phyloP scores from a whole-genome alignment of 2,113 vertebrate genomes.

The Ictidomys tridecemlineatus region DNA sequence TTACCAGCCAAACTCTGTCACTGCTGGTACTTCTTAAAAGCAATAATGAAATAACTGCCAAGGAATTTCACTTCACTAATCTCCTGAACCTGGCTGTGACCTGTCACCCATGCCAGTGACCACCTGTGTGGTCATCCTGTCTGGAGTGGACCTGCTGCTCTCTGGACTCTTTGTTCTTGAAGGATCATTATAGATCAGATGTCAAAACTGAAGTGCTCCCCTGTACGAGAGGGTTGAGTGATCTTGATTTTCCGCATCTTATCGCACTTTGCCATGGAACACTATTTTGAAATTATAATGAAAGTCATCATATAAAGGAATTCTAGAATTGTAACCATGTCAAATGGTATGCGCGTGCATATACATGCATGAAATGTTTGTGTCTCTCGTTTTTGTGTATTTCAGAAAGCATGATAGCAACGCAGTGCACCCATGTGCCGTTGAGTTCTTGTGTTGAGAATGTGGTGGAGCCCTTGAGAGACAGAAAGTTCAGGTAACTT shows the following conservation, averaged over 20 bases:
- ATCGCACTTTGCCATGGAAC: not conserved
- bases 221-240: not conserved
- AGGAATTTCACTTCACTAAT: not conserved
- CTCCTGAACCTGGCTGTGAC: not conserved
- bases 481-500: slow-evolving; percentile 91
- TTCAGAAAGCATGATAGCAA: slow-evolving; percentile 85
- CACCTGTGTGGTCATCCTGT: not conserved
- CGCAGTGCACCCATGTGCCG: slow-evolving; percentile 44
- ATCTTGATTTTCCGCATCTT: not conserved
- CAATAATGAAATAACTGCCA: no score
- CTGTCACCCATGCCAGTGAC: no score
- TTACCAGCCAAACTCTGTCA: no score
- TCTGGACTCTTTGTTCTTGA: not conserved
- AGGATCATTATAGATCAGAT: not conserved
- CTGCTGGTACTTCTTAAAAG: no score
- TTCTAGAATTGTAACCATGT: not conserved
- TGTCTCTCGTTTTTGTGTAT: slow-evolving; percentile 43
- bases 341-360: not conserved
- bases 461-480: slow-evolving; percentile 77
- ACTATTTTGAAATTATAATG: slow-evolving; percentile 54
- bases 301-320: slow-evolving; percentile 46
- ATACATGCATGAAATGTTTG: not conserved
- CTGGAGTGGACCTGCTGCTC: not conserved
- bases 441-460: slow-evolving; percentile 83
- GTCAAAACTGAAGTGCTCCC: not conserved